A percentile compares a stretch with the other conserved stretches of the same genome.
phyloP scores from a whole-genome alignment of 2,888 invertebrate genomes.

The Podotricha telesiphe region DNA sequence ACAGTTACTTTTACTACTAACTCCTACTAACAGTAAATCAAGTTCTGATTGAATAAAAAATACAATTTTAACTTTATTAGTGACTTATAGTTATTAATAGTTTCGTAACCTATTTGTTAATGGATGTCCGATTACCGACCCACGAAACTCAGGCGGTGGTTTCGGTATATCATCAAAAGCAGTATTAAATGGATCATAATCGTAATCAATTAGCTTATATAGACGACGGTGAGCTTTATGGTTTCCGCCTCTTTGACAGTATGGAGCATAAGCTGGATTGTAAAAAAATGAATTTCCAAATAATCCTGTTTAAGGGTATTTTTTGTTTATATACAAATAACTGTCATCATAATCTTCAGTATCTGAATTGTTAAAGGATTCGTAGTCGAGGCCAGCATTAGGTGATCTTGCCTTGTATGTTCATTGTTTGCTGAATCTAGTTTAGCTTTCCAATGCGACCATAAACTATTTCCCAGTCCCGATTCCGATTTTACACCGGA shows the following conservation, averaged over 20 bases:
- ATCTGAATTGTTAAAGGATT: not conserved
- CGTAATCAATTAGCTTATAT: slow-evolving; percentile 1
- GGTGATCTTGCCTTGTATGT: not conserved
- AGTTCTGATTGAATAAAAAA: not conserved
- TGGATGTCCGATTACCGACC: not conserved
- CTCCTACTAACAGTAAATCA: too few species aligned
- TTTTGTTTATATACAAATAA: not conserved
- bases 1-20: too few species aligned
- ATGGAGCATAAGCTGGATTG: slow-evolving; percentile 11
- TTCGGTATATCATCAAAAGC: not conserved
- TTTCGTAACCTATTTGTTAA: not conserved
- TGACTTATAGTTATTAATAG: too few species aligned
- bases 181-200: not conserved
- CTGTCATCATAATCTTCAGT: not conserved
- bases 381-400: not conserved
- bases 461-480: not conserved
- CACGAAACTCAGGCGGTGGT: slow-evolving; percentile 21
- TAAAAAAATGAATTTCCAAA: slow-evolving; percentile 12
- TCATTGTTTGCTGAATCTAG: not conserved
- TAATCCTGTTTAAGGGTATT: not conserved
- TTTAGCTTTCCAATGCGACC: slow-evolving; percentile 8
- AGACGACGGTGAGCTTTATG: not conserved
- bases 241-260: not conserved
- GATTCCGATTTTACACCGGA: not conserved
- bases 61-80: not conserved